Percentiles rank a stretch among this genome's conserved stretches.
These are phyloP conservation scores for Drosophila equinoxialis DNA, from an alignment of 1,140 invertebrate species.

Conservation along the genomic window DNA sequence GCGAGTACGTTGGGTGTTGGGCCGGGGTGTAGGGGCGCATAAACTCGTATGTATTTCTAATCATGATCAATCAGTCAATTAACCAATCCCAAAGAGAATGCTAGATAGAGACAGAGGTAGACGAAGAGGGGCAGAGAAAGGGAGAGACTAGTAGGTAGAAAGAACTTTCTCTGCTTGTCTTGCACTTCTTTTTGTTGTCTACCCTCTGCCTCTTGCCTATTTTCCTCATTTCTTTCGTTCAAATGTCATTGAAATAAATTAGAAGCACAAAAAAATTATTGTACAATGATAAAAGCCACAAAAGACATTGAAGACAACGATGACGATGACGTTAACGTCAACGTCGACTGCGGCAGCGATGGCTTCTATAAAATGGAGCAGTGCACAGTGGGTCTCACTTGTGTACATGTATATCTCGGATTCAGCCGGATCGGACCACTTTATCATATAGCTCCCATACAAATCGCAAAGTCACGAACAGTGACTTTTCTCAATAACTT, in stretches of 20 bases:
- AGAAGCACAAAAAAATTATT: conserved; percentile 48
- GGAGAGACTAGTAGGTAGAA: neutral
- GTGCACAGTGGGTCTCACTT: neutral
- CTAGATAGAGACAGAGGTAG: no score
- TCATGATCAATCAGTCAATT: conserved; percentile 8
- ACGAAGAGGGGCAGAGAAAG: no score
- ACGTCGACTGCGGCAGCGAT: conserved; percentile 13
- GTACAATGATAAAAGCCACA: conserved; percentile 59
- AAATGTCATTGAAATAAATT: conserved; percentile 79
- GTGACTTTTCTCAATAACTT: no score
- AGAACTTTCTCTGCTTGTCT: conserved; percentile 45
- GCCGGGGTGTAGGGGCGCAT: neutral
- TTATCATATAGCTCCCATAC: no score
- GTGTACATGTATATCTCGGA: no score
- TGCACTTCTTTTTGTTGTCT: conserved; percentile 8
- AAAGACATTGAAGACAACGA: conserved; percentile 41
- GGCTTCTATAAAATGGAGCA: neutral
- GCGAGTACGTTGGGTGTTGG: no score
- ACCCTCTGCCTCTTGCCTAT: conserved; percentile 5
- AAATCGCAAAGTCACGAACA: no score
- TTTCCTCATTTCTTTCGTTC: conserved; percentile 42
- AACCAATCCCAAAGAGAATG: neutral
- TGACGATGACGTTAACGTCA: neutral
- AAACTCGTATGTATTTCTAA: conserved; percentile 4
- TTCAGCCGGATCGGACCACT: no score